These are phyloP conservation scores for Porites lutea DNA, from an alignment of 64 coral and sea anemone genomes.

Conservation along the genomic window DNA sequence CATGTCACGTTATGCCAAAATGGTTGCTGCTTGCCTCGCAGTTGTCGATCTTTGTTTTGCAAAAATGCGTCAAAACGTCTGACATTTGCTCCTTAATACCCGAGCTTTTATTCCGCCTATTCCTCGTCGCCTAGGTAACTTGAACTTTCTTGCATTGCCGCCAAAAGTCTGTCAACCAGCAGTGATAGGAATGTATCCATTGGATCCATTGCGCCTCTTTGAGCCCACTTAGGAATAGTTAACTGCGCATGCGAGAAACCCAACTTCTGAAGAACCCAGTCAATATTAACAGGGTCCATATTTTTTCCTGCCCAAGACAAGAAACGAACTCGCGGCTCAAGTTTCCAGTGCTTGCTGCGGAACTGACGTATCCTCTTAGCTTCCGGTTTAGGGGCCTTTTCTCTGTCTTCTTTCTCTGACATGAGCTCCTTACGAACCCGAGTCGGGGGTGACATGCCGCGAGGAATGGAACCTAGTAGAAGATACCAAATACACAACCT, in stretches of 20 bases:
- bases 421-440: slow-evolving; percentile 59
- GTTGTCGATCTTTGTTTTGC: too few relatives aligned
- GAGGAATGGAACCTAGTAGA: slow-evolving; percentile 76
- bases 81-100: neutral
- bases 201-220: slow-evolving; percentile 98
- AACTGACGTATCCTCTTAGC: slow-evolving; percentile 93
- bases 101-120: neutral
- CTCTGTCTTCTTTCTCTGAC: slow-evolving; percentile 76
- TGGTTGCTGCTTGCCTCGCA: too few relatives aligned
- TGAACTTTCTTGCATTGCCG: slow-evolving; percentile 90
- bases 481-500: neutral
- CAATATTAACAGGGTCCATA: slow-evolving; percentile 97
- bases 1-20: too few relatives aligned
- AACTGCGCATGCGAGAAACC: slow-evolving; percentile 92
- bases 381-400: slow-evolving; percentile 72
- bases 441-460: slow-evolving; percentile 54
- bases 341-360: slow-evolving; percentile 95
- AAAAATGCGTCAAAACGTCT: too few relatives aligned
- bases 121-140: slow-evolving; percentile 66
- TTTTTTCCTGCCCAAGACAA: slow-evolving; percentile 96
- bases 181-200: slow-evolving; percentile 94
- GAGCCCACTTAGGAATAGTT: slow-evolving; percentile 98
- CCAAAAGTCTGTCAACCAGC: slow-evolving; percentile 87
- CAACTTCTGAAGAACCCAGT: slow-evolving; percentile 97
- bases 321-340: slow-evolving; percentile 94